phyloP scores from a whole-genome alignment of 2,888 invertebrate genomes.

The Yponomeuta sedellus region DNA sequence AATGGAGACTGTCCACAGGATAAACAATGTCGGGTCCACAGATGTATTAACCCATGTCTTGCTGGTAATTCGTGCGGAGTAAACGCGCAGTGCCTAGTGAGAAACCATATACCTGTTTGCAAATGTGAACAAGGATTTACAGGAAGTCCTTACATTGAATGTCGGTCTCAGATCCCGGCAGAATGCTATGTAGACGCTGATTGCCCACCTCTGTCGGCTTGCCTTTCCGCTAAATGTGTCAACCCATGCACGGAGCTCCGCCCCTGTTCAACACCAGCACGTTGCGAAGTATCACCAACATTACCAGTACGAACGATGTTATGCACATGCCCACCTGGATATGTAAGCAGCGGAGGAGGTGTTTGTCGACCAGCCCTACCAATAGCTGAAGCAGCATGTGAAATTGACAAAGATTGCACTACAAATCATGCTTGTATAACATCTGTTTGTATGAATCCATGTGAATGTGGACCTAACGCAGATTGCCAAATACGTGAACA shows the following conservation, averaged over 20 bases:
- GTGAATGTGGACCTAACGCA: conserved; percentile 89
- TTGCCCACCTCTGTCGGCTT: conserved; percentile 87
- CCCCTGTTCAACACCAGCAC: conserved; percentile 88
- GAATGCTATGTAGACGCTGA: conserved; percentile 90
- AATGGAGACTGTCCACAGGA: conserved; percentile 92
- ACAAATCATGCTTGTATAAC: conserved; percentile 86
- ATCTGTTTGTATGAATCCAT: conserved; percentile 88
- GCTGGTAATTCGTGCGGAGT: conserved; percentile 85
- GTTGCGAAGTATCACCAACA: conserved; percentile 88
- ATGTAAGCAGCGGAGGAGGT: conserved; percentile 90
- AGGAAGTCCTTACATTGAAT: conserved; percentile 90
- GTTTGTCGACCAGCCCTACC: conserved; percentile 85
- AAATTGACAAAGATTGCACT: conserved; percentile 86
- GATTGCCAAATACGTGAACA: conserved; percentile 90
- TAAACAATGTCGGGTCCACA: conserved; percentile 89
- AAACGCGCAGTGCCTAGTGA: conserved; percentile 86
- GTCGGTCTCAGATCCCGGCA: conserved; percentile 81
- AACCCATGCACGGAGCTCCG: conserved; percentile 87
- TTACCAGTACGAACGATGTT: conserved; percentile 91
- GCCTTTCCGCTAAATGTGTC: conserved; percentile 87
- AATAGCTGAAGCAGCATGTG: conserved; percentile 79
- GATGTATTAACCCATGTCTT: conserved; percentile 90
- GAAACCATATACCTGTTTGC: conserved; percentile 90
- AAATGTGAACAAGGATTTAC: conserved; percentile 85
- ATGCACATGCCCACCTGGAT: conserved; percentile 92